Evolutionary conservation across 1,140 invertebrate species (phyloP), one percentile per base, ranked within the genome.

Genomic region (Pemphigus obesinymphae): DNA sequence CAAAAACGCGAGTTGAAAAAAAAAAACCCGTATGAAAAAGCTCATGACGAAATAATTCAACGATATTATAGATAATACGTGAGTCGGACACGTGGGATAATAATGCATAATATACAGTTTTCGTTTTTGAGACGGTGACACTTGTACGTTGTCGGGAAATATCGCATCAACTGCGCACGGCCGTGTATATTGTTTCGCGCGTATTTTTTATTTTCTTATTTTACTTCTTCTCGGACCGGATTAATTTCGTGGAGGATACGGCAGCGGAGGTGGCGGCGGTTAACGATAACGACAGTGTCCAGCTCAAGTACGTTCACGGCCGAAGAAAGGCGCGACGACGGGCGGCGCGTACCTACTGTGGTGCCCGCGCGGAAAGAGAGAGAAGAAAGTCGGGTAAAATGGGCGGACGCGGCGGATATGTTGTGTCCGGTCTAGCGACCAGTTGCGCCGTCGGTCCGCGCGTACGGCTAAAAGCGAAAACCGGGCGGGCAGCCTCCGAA

Each of bases 401-500:
- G 31, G 50, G n/a, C 53, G 53, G 34, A n/a, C 20, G 34, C 20
- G 29, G 26, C 17, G 11, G 72, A 50, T 50, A 76, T 76, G 75
- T 78, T 58, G 75, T 58, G 75, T 78, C 75, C 75, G 75, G 75
- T 78, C 75, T 7, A n/a, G n/a, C 40, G 55, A 26, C 53, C 26
- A 15, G 40, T 61, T 23, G 37, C 26, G 34, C 23, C 13, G 2
- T 8, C 23, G 61, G 23, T 26, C 34, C 26, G 68, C 66, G 40
- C 23, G 73, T 34, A 29, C 23, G 50, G 37, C 15, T 29, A 80
- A 80, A 80, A 80, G 76, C 76, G 76, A 63, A 58, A 80, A 63
- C 76, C 37, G 76, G 53, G n/a, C 55, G 55, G 23, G 17, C 76
- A 78, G 50, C 29, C 34, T 78, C 53, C 53, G 23, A 61, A n/a